A percentile compares a stretch with the other conserved stretches of the same genome.
These are phyloP conservation scores for Himalopsyche anomala DNA, from an alignment of 2,888 invertebrate genomes.

Conservation along the genomic window DNA sequence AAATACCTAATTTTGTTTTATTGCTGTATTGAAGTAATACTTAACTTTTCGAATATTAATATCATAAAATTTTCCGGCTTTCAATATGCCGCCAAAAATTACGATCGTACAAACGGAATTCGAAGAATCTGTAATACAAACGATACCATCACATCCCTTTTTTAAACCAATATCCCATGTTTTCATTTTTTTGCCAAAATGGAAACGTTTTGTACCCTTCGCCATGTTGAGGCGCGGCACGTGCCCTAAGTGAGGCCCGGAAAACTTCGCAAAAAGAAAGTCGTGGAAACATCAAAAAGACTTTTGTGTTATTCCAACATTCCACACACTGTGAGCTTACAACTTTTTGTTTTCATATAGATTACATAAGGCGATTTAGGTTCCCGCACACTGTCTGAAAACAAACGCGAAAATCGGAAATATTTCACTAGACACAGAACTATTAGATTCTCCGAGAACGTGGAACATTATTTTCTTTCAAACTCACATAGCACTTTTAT, in stretches of 20 bases:
- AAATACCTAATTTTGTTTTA: no score
- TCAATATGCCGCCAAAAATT: slow-evolving; percentile 14
- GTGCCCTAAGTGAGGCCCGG: slow-evolving; percentile 50
- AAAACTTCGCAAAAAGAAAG: slow-evolving; percentile 59
- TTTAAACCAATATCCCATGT: slow-evolving; percentile 18
- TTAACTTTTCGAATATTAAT: no score
- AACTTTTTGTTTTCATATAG: slow-evolving; percentile 41
- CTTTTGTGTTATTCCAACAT: slow-evolving; percentile 60
- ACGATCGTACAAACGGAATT: neutral
- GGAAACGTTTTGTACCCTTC: slow-evolving; percentile 26
- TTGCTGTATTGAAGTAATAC: no score
- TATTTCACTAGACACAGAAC: neutral
- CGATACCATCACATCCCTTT: slow-evolving; percentile 26
- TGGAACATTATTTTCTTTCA: neutral
- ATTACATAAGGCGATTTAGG: slow-evolving; percentile 46
- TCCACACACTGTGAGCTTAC: slow-evolving; percentile 51
- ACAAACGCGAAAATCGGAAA: slow-evolving; percentile 41
- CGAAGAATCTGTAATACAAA: slow-evolving; percentile 19
- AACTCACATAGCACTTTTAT: no score
- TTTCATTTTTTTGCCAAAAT: slow-evolving; percentile 26
- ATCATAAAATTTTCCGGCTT: neutral
- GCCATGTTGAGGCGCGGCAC: slow-evolving; percentile 41
- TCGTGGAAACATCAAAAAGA: slow-evolving; percentile 59
- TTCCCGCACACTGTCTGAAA: slow-evolving; percentile 4
- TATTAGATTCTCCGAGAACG: neutral